Percentiles rank a stretch among this genome's conserved stretches.
phyloP scores from a whole-genome alignment of 2,888 invertebrate genomes.

The Mycogona germanica region DNA sequence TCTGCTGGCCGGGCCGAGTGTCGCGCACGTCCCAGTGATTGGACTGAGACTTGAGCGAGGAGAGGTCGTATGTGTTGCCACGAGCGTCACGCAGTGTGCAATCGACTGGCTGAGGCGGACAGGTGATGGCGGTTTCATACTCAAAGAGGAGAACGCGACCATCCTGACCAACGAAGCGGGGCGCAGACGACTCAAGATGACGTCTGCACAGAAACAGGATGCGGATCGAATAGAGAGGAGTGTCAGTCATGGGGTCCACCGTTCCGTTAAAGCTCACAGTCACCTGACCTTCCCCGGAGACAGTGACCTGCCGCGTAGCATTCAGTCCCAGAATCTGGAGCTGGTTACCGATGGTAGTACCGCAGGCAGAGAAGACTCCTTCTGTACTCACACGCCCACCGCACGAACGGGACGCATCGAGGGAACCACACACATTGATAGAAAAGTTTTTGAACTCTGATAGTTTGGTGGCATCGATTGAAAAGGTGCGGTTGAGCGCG shows the following conservation, averaged over 20 bases:
- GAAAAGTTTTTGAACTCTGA: too few relatives aligned
- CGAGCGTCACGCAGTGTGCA: conserved; percentile 8
- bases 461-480: too few relatives aligned
- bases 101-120: conserved; percentile 13
- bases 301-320: background rate
- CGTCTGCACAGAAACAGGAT: background rate
- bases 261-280: conserved; percentile 1
- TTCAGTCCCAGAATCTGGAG: conserved; percentile 1
- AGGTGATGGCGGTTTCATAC: conserved; percentile 9
- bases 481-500: background rate
- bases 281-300: background rate
- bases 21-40: conserved; percentile 13
- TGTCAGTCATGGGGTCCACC: background rate
- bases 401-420: too few relatives aligned
- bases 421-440: too few relatives aligned
- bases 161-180: conserved; percentile 2
- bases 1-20: conserved; percentile 1
- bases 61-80: conserved; percentile 16
- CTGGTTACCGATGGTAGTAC: background rate
- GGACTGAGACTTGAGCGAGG: background rate
- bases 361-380: background rate
- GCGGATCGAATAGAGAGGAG: background rate
- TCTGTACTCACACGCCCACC: too few relatives aligned
- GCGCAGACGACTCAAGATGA: background rate
- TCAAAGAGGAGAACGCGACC: conserved; percentile 1